Evolutionary conservation across 53 echinoderm and acorn worm genomes (phyloP).

Genomic region (Temnopleurus reevesii): DNA sequence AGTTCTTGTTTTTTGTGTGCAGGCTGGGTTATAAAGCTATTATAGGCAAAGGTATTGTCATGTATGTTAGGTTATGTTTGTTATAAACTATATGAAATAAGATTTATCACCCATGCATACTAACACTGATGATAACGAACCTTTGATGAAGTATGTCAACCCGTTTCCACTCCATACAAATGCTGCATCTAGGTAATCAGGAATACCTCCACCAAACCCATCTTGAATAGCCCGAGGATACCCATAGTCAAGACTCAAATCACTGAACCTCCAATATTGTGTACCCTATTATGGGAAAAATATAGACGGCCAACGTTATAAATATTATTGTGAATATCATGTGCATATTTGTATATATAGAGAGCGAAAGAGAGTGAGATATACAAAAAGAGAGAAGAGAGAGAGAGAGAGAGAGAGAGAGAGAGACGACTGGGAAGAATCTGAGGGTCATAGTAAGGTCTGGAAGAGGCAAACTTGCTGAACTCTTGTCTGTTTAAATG

Average conservation of each 20-base stretch:
- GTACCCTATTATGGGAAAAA: constrained; percentile 40
- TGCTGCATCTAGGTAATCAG: constrained; percentile 70
- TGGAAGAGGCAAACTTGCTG: no score
- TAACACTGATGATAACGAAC: no score
- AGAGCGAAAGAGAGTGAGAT: background rate
- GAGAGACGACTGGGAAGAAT: no score
- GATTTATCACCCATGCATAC: no score
- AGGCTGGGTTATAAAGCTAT: no score
- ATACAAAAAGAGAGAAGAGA: background rate
- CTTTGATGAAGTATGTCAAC: constrained; percentile 71
- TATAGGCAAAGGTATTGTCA: no score
- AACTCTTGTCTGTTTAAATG: no score
- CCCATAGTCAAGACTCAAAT: constrained; percentile 45
- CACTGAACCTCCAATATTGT: constrained; percentile 62
- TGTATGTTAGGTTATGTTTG: no score
- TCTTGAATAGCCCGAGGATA: constrained; percentile 37
- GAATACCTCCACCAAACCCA: constrained; percentile 53
- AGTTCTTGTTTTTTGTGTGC: no score
- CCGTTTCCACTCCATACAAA: constrained; percentile 79
- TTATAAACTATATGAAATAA: no score
- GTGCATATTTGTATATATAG: background rate
- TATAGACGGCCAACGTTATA: background rate
- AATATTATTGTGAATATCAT: background rate
- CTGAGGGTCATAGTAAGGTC: no score
- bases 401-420: background rate